Evolutionary conservation across 2,797 vertebrate genomes (phyloP).

Genomic region (Nothura maculosa): DNA sequence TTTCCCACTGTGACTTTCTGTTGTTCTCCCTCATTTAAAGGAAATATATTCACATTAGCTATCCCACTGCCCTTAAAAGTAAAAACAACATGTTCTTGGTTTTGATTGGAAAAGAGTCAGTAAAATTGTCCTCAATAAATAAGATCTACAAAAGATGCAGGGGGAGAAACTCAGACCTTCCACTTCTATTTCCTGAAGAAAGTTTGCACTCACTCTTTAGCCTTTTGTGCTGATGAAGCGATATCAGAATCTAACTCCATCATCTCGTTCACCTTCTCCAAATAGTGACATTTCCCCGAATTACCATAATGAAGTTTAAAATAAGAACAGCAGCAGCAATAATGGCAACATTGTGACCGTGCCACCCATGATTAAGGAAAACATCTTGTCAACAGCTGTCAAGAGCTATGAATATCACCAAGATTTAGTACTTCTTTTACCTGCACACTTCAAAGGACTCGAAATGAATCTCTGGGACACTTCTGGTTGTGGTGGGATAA

Average conservation of each 20-base stretch:
- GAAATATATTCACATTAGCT: not conserved
- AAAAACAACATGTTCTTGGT: not conserved
- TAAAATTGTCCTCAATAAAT: not conserved
- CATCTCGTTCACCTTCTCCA: conserved; percentile 2
- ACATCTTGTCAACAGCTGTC: not conserved
- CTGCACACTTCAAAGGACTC: not conserved
- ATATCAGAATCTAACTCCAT: not conserved
- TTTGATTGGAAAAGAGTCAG: not conserved
- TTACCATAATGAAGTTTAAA: not conserved
- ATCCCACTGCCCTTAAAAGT: not conserved
- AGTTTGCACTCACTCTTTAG: not conserved
- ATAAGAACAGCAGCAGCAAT: not conserved
- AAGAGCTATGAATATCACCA: not conserved
- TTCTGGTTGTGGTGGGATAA: rapidly evolving
- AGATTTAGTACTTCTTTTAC: not conserved
- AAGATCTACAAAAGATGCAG: not conserved
- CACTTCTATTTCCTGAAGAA: not conserved
- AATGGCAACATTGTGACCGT: not conserved
- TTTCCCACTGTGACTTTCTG: not conserved
- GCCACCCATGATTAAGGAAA: not conserved
- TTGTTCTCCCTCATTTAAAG: not conserved
- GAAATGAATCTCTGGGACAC: not conserved
- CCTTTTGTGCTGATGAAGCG: not conserved
- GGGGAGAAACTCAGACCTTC: not conserved
- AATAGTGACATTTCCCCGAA: not conserved